These are phyloP conservation scores for Cotesia chilonis DNA, from an alignment of 1,140 invertebrate species.

Conservation along the genomic window DNA sequence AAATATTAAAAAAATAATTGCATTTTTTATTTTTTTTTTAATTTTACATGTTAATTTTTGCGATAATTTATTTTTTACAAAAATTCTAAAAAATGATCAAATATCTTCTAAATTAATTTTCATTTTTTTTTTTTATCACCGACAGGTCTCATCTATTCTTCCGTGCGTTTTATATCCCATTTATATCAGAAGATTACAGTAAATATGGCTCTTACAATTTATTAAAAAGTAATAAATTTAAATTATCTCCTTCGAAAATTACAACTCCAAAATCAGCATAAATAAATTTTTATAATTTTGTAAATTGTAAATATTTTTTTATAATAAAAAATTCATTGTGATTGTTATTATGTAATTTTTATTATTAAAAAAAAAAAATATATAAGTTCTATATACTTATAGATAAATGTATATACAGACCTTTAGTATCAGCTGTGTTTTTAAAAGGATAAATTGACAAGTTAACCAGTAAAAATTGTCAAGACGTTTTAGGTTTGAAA, in stretches of 20 bases:
- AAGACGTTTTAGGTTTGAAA: too few relatives aligned
- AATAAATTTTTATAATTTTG: conserved; percentile 24
- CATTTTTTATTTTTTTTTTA: too few relatives aligned
- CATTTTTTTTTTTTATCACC: conserved; percentile 35
- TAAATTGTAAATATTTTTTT: conserved; percentile 13
- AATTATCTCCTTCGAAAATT: conserved; percentile 46
- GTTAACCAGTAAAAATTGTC: too few relatives aligned
- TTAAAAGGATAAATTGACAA: too few relatives aligned
- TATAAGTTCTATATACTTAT: too few relatives aligned
- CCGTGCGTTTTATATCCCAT: conserved; percentile 90
- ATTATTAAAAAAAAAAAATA: too few relatives aligned
- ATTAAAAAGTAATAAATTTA: conserved; percentile 71
- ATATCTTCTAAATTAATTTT: conserved; percentile 29
- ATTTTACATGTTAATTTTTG: too few relatives aligned
- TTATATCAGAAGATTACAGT: conserved; percentile 76
- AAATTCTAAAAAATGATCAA: conserved; percentile 3
- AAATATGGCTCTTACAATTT: conserved; percentile 84
- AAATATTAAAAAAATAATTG: too few relatives aligned
- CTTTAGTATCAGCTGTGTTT: too few relatives aligned
- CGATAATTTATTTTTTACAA: too few relatives aligned
- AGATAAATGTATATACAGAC: too few relatives aligned
- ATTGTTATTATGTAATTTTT: not conserved
- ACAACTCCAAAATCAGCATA: conserved; percentile 45
- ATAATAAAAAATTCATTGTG: not conserved
- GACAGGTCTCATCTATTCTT: conserved; percentile 79